Conservation (phyloP, 2,888 invertebrate genomes). For the Chromoteleia sp. region DNA sequence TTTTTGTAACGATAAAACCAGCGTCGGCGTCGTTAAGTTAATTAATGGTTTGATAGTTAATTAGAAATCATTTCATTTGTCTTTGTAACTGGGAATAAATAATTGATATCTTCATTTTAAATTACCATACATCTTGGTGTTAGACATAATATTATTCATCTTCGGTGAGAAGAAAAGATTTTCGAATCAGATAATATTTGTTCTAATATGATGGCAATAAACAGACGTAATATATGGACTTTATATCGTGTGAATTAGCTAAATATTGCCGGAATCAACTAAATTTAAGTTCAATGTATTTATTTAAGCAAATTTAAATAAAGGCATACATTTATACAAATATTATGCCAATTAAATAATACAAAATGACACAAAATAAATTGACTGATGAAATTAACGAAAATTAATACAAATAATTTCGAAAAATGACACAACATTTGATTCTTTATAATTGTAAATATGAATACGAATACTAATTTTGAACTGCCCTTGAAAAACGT, state of each 20-base stretch:
- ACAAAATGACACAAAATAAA: not conserved
- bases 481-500: no score
- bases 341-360: not conserved
- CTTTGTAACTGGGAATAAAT: slow-evolving; percentile 43
- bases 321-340: no score
- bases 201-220: slow-evolving; percentile 53
- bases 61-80: slow-evolving; percentile 57
- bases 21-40: slow-evolving; percentile 25
- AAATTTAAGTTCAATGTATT: slow-evolving; percentile 36
- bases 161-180: slow-evolving; percentile 57
- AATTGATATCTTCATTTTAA: slow-evolving; percentile 51
- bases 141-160: slow-evolving; percentile 51
- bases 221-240: slow-evolving; percentile 48
- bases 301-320: no score
- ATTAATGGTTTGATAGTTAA: slow-evolving; percentile 59
- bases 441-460: no score
- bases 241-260: slow-evolving; percentile 58
- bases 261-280: slow-evolving; percentile 41
- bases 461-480: no score
- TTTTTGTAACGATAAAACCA: slow-evolving; percentile 14
- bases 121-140: slow-evolving; percentile 46
- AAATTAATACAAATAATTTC: no score
- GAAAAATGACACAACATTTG: no score
- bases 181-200: slow-evolving; percentile 40
- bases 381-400: no score